Percentiles rank a stretch among this genome's conserved stretches.
phyloP scores from a whole-genome alignment of 1,140 invertebrate genomes.

The Patella vulgata region DNA sequence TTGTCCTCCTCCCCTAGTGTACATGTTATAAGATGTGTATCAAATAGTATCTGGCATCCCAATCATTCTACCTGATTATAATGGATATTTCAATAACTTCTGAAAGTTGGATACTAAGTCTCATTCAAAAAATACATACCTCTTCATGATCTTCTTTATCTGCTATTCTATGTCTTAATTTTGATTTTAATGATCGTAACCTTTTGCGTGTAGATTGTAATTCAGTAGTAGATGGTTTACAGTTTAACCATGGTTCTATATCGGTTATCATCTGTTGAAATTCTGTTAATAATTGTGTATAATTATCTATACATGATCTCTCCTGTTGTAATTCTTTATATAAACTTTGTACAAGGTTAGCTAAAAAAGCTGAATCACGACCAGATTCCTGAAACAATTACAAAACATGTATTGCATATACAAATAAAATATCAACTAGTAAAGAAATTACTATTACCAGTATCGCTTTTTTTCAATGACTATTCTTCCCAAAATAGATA shows the following conservation, averaged over 20 bases:
- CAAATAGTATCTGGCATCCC: no score
- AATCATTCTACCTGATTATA: no score
- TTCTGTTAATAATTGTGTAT: slow-evolving; percentile 27
- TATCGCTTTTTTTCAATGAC: no score
- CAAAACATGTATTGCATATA: background rate
- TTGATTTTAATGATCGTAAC: slow-evolving; percentile 46
- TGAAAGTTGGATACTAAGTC: no score
- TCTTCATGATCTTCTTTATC: slow-evolving; percentile 52
- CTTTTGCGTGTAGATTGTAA: slow-evolving; percentile 31
- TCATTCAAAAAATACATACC: no score
- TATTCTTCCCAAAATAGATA: no score
- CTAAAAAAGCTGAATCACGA: slow-evolving; percentile 33
- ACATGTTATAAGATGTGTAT: no score
- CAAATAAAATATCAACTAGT: no score
- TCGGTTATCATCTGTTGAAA: slow-evolving; percentile 28
- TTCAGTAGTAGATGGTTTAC: slow-evolving; percentile 32
- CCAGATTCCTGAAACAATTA: slow-evolving; percentile 33
- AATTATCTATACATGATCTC: slow-evolving; percentile 32
- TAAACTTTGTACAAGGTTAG: slow-evolving; percentile 36
- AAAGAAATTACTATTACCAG: no score
- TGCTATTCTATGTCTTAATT: slow-evolving; percentile 48
- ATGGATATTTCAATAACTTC: no score
- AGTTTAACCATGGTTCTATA: slow-evolving; percentile 43
- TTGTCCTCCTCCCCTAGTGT: no score
- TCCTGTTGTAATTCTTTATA: slow-evolving; percentile 38